Evolutionary conservation across 2,797 vertebrate species (phyloP), one percentile per base, ranked within the genome.

Genomic region (Pygocentrus nattereri): DNA sequence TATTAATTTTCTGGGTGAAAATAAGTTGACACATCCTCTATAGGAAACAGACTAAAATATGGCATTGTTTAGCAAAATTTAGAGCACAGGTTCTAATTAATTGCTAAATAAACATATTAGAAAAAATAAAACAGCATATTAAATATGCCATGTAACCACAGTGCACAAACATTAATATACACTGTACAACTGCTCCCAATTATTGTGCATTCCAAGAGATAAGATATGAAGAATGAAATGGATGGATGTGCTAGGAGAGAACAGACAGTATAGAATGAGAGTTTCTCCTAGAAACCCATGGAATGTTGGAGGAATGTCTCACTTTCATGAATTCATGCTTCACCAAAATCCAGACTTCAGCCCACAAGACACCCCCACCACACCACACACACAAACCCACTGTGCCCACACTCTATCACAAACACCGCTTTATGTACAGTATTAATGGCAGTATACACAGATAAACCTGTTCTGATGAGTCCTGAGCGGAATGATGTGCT

Each of bases 261-360:
- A 23, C 19, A 78, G 54, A 34, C n/a, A 65, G n/a, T 47, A 19
- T 73, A 81, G 23, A 44, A 67, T 61, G 30, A 25, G 34, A 12
- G 23, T 75, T 54, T 61, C 8, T 31, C 25, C 65, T 13, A 12
- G 68, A 85, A 80, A 80, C 54, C 62, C 44, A 56, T 18, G 49
- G 70, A 81, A 81, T 80, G 44, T 77, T 47, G 34, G 52, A 69
- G 79, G 80, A 85, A 85, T 84, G 59, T 80, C 78, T 49, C 73
- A 87, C 56, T 70, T 79, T 62, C n/a, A 73, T 31, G 49, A 80
- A 74, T 80, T 18, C 58, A 18, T 8, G n/a, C 25, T 31, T 67
- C 62, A 50, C 62, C 7, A 38, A 50, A 25, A 41, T 34, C 65
- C 52, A 59, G 34, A 19, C 18, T 18, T 62, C 41, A 44, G 52